phyloP scores from a whole-genome alignment of 1,140 invertebrate genomes.

The Coboldia fuscipes region DNA sequence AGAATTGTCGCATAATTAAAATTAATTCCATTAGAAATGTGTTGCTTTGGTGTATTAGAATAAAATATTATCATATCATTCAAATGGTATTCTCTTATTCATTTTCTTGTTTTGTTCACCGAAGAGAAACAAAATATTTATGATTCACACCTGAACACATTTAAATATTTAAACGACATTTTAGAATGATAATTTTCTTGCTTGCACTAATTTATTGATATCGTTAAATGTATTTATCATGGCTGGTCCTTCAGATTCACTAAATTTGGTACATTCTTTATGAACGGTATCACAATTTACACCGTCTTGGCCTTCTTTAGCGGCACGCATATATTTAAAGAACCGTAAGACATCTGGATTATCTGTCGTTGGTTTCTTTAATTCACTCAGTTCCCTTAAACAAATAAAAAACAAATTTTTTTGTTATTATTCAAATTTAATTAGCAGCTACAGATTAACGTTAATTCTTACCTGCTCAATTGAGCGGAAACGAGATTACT shows the following conservation, averaged over 20 bases:
- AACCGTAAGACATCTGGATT: slow-evolving; percentile 66
- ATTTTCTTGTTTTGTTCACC: no score
- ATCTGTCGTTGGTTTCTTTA: slow-evolving; percentile 56
- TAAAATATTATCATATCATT: no score
- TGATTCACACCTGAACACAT: no score
- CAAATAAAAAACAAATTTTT: slow-evolving; percentile 4
- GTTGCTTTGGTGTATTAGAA: no score
- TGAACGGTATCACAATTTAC: slow-evolving; percentile 36
- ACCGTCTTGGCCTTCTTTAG: slow-evolving; percentile 63
- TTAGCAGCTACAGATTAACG: neutral
- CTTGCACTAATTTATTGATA: slow-evolving; percentile 65
- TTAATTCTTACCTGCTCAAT: slow-evolving; percentile 41
- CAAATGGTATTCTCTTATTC: no score
- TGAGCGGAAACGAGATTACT: slow-evolving; percentile 74
- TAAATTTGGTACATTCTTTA: slow-evolving; percentile 28
- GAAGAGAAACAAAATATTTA: no score
- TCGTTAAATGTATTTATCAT: slow-evolving; percentile 69
- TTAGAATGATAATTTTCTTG: slow-evolving; percentile 33
- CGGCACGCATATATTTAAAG: slow-evolving; percentile 73
- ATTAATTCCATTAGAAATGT: no score
- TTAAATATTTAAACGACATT: no score
- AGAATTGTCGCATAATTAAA: no score
- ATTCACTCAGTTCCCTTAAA: slow-evolving; percentile 55
- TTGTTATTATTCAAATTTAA: neutral
- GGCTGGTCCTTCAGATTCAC: slow-evolving; percentile 40